A percentile compares a stretch with the other conserved stretches of the same genome.
Conservation (phyloP, 2,888 invertebrate species). For the Leistus spinibarbis region DNA sequence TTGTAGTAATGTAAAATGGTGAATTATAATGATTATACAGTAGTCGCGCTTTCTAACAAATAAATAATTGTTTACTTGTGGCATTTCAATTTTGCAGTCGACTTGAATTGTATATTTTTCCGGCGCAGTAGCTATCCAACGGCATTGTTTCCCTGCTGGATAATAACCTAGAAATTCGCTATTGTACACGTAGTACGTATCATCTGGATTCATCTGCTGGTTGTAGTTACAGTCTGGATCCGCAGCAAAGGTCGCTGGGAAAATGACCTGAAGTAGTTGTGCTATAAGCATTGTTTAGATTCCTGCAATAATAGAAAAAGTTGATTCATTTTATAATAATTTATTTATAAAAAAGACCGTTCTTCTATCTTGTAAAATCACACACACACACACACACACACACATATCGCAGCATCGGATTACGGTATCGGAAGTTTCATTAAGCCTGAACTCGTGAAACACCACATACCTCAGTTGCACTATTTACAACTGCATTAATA, state of each 20-base stretch:
- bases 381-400: too few relatives aligned
- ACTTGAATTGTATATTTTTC: slow-evolving; percentile 57
- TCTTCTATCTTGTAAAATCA: too few relatives aligned
- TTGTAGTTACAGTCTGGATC: slow-evolving; percentile 58
- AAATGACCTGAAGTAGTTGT: slow-evolving; percentile 50
- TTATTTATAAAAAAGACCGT: too few relatives aligned
- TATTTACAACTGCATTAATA: too few relatives aligned
- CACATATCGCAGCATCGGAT: too few relatives aligned
- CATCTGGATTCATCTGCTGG: slow-evolving; percentile 54
- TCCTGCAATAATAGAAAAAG: slow-evolving; percentile 34
- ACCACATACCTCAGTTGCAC: too few relatives aligned
- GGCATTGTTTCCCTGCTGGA: slow-evolving; percentile 54
- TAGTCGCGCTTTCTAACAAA: not conserved
- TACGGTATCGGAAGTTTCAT: too few relatives aligned
- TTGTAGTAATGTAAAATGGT: too few relatives aligned
- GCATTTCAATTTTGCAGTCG: slow-evolving; percentile 59
- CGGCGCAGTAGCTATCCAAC: slow-evolving; percentile 60
- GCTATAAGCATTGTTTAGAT: slow-evolving; percentile 45
- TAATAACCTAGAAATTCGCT: slow-evolving; percentile 60
- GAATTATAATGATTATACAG: too few relatives aligned
- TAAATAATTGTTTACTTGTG: slow-evolving; percentile 54
- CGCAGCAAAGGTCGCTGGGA: slow-evolving; percentile 48
- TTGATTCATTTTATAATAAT: too few relatives aligned
- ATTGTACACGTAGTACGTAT: slow-evolving; percentile 58
- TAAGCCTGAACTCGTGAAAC: too few relatives aligned